Evolutionary conservation across 2,888 invertebrate species (phyloP).

Genomic region (Didymodactylos carnosus): DNA sequence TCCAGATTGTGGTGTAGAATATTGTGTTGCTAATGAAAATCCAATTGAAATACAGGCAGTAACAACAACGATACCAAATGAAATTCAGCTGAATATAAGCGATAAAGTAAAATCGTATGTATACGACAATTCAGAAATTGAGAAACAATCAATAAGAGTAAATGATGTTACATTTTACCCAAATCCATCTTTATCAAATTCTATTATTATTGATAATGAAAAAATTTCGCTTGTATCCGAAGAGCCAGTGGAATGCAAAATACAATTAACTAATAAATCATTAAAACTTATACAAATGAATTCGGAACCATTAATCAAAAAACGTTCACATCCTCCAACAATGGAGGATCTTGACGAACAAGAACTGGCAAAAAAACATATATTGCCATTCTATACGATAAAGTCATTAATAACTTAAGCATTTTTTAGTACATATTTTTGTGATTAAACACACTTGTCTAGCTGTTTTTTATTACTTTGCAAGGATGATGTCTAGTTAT

Average conservation of each 20-base stretch:
- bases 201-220: background rate
- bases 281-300: background rate
- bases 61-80: no score
- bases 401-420: no score
- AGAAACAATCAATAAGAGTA: background rate
- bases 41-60: background rate
- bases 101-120: background rate
- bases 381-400: background rate
- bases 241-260: background rate
- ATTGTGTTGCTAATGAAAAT: background rate
- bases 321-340: background rate
- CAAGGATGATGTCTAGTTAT: no score
- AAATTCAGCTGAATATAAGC: background rate
- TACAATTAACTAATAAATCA: background rate
- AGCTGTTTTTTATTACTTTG: no score
- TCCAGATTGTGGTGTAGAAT: background rate
- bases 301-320: background rate
- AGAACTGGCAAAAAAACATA: background rate
- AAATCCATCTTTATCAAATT: background rate
- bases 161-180: background rate
- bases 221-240: background rate
- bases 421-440: no score
- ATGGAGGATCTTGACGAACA: background rate
- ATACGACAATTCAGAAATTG: background rate
- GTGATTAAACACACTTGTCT: no score